phyloP scores from a whole-genome alignment of 2,888 invertebrate species.

The Hipparchia sbordonii region DNA sequence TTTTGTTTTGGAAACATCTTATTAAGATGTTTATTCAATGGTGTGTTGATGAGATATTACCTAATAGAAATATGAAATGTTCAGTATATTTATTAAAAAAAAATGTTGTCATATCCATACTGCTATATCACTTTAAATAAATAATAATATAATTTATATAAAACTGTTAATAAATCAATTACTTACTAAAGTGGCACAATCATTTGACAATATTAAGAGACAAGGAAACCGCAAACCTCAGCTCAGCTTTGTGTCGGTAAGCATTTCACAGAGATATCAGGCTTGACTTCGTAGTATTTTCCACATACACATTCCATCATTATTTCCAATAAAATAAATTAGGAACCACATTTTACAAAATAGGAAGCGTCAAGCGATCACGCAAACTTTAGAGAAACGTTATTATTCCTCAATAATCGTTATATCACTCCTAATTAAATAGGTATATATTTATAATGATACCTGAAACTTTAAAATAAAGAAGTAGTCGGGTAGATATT shows the following conservation, averaged over 20 bases:
- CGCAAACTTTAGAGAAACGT: constrained; percentile 24
- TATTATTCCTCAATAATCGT: constrained; percentile 26
- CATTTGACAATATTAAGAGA: not conserved
- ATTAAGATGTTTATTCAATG: not conserved
- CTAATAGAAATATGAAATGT: too few relatives aligned
- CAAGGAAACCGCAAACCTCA: not conserved
- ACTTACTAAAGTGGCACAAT: not conserved
- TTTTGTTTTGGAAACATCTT: not conserved
- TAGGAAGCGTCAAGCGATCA: constrained; percentile 28
- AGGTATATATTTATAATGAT: not conserved
- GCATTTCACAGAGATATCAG: constrained; percentile 7
- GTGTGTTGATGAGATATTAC: too few relatives aligned
- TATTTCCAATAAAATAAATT: constrained; percentile 30
- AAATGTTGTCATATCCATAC: too few relatives aligned
- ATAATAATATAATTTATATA: not conserved
- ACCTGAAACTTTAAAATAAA: too few relatives aligned
- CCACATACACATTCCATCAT: constrained; percentile 20
- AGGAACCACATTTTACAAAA: constrained; percentile 13
- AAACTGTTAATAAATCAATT: not conserved
- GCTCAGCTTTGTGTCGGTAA: constrained; percentile 2
- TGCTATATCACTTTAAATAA: not conserved
- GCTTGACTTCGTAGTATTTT: constrained; percentile 24
- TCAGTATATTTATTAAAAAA: too few relatives aligned
- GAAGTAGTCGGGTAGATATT: not conserved
- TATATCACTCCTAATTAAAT: constrained; percentile 10